A percentile compares a stretch with the other conserved stretches of the same genome.
Evolutionary conservation across 2,888 invertebrate genomes (phyloP).

Genomic region (Pyrocoelia pectoralis): DNA sequence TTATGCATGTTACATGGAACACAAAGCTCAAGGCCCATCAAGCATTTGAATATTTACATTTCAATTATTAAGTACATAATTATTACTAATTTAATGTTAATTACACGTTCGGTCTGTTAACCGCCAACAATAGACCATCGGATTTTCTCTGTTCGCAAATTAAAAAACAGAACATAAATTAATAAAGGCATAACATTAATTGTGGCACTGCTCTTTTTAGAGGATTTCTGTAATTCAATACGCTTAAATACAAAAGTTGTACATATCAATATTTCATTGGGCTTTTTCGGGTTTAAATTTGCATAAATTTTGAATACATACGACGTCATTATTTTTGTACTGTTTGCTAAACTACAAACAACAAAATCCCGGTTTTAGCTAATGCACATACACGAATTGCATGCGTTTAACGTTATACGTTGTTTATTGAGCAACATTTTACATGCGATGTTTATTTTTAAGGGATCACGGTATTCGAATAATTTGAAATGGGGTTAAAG

Average conservation of each 20-base stretch:
- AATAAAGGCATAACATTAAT: no score
- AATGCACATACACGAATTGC: conserved; percentile 48
- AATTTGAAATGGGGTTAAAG: conserved; percentile 41
- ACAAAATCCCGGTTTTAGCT: conserved; percentile 37
- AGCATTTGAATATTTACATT: no score
- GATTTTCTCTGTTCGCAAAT: no score
- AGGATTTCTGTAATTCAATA: no score
- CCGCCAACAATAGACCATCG: no score
- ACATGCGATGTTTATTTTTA: conserved; percentile 54
- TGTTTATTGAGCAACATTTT: conserved; percentile 53
- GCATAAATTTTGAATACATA: not conserved
- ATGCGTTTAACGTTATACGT: conserved; percentile 48
- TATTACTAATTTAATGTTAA: no score
- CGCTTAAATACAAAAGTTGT: not conserved
- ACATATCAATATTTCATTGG: not conserved
- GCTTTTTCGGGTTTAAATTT: not conserved
- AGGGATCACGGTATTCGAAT: conserved; percentile 44
- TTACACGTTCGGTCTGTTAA: no score
- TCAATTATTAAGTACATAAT: no score
- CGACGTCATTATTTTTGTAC: conserved; percentile 22
- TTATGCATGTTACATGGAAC: no score
- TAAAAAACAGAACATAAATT: no score
- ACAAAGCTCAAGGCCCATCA: no score
- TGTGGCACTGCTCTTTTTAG: no score
- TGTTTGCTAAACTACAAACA: conserved; percentile 30